Percentiles rank a stretch among this genome's conserved stretches.
phyloP scores from a whole-genome alignment of 37 sponge, comb jelly and placozoan genomes.

The Aplysina aerophoba region DNA sequence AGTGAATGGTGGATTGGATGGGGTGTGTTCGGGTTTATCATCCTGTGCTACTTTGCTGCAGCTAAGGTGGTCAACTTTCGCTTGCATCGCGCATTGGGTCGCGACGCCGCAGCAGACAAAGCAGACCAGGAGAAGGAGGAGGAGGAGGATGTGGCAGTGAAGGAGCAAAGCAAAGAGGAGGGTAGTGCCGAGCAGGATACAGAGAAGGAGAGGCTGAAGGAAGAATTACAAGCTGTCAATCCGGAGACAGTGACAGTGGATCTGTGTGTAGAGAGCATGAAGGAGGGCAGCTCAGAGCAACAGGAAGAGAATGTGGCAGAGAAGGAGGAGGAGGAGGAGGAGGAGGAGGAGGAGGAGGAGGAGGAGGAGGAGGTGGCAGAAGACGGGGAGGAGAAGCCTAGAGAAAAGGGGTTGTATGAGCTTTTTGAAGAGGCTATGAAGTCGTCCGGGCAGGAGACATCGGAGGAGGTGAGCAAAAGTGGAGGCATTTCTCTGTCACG shows the following conservation, averaged over 20 bases:
- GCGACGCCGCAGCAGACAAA: slow-evolving; percentile 45
- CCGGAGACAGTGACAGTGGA: neutral
- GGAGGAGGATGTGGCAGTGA: slow-evolving; percentile 22
- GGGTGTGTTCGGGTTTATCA: slow-evolving; percentile 57
- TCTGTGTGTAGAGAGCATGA: neutral
- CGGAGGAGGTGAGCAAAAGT: neutral
- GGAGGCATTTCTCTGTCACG: slow-evolving; percentile 14
- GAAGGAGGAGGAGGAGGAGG: slow-evolving; percentile 7
- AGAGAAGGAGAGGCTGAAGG: neutral
- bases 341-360: neutral
- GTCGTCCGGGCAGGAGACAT: neutral
- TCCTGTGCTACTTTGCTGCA: slow-evolving; percentile 37
- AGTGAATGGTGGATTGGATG: slow-evolving; percentile 49
- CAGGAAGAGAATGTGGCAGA: too few species aligned
- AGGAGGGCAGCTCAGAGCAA: neutral
- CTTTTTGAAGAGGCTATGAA: neutral
- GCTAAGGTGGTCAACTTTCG: slow-evolving; percentile 68
- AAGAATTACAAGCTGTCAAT: neutral
- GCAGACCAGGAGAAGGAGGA: slow-evolving; percentile 27
- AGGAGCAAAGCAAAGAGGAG: slow-evolving; percentile 6
- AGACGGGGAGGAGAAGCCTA: neutral
- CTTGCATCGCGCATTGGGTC: slow-evolving; percentile 68
- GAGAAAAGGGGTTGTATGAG: neutral
- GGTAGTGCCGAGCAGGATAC: slow-evolving; percentile 30
- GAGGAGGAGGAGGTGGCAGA: neutral